phyloP scores from a whole-genome alignment of 2,888 invertebrate genomes.

The Drosophila helvetica region DNA sequence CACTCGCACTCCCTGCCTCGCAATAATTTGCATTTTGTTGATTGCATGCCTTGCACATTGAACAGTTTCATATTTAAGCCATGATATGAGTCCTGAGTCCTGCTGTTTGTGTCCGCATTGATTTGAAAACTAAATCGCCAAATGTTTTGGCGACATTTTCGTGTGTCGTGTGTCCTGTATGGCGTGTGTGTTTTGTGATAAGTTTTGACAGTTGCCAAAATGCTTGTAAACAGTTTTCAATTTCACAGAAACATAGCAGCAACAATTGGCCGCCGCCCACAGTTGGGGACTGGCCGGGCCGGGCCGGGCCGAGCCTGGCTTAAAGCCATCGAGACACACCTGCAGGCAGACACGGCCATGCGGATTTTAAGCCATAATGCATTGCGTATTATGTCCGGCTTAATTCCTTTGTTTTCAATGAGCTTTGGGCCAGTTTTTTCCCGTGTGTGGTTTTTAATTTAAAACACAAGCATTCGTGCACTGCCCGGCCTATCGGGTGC shows the following conservation, averaged over 20 bases:
- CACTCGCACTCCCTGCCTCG: background rate
- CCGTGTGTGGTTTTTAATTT: background rate
- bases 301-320: constrained; percentile 22
- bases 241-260: constrained; percentile 2
- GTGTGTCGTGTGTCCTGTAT: constrained; percentile 18
- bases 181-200: constrained; percentile 55
- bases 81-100: constrained; percentile 57
- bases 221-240: constrained; percentile 63
- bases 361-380: background rate
- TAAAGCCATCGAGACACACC: constrained; percentile 21
- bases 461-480: background rate
- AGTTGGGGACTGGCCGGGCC: constrained; percentile 16
- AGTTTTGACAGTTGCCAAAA: constrained; percentile 67
- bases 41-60: constrained; percentile 34
- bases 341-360: background rate
- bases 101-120: constrained; percentile 36
- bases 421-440: background rate
- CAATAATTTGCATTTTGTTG: constrained; percentile 55
- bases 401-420: constrained; percentile 1
- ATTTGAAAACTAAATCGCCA: constrained; percentile 64
- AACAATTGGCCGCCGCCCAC: constrained; percentile 14
- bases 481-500: background rate
- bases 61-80: constrained; percentile 70
- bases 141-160: constrained; percentile 59
- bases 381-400: constrained; percentile 4